Evolutionary conservation across 2,113 vertebrate species (phyloP).

Genomic region (Tylochromis polylepis): DNA sequence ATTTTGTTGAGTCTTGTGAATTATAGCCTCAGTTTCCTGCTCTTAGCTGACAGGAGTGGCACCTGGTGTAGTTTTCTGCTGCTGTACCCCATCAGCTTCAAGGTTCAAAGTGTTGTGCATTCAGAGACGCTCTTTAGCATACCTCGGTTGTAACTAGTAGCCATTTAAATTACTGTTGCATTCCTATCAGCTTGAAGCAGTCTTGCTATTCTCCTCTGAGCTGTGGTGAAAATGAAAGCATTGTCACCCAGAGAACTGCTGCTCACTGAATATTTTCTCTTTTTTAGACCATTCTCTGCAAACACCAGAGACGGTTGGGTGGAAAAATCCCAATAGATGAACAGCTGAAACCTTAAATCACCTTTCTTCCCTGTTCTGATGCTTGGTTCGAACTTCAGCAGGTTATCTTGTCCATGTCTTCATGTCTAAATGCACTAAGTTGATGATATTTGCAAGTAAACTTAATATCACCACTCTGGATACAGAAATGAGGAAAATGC

Average conservation of each 20-base stretch:
- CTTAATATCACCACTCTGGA: neutral
- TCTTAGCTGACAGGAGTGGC: neutral
- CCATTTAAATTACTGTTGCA: neutral
- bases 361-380: neutral
- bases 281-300: neutral
- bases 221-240: neutral
- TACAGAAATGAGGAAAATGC: neutral
- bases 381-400: neutral
- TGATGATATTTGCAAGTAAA: conserved; percentile 16
- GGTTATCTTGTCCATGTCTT: neutral
- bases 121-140: neutral
- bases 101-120: neutral
- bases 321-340: neutral
- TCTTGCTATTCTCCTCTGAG: neutral
- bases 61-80: neutral
- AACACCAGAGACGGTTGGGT: neutral
- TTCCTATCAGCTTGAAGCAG: neutral
- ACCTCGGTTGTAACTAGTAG: neutral
- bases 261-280: neutral
- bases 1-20: neutral
- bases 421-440: neutral
- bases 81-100: neutral
- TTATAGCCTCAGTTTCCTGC: neutral
- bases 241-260: neutral
- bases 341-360: neutral